Evolutionary conservation across 1,140 invertebrate species (phyloP), one percentile per base, ranked within the genome.

Genomic region (Drosophila insularis): DNA sequence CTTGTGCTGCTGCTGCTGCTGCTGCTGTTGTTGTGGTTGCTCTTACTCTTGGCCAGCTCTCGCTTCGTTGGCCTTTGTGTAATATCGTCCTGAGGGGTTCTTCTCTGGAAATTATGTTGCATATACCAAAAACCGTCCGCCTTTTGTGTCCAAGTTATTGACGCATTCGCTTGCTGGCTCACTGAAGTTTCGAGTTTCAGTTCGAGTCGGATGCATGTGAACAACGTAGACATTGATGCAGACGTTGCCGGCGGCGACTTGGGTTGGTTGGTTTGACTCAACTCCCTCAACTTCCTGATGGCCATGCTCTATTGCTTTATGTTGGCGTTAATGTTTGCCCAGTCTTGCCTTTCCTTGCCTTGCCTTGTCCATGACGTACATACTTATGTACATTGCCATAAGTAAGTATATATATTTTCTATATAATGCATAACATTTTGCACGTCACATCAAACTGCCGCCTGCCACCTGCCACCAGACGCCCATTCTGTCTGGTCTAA

Each of bases 391-490:
- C 31, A 23, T 63, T 32, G 50, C 43, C 14, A 21, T 50, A 37
- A 37, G 31, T 65, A 55, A 32, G 66, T 56, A 37, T 65, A 56
- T 14, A 46, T 56, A 62, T 61, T 68, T 72, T 78, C 64, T 76
- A 68, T 75, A 78, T 78, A 78, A 78, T 78, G 76, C 73, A 78
- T 72, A 75, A 78, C 63, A 75, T 67, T 78, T 78, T 64, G 68
- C 68, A 40, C 60, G 46, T 46, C 46, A 46, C 46, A 64, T 63
- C 53, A 63, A 39, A 19, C 23, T 50, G 43, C 11, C 23, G 6
- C 27, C 27, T 27, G 27, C 27, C 27, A 27, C 27, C 27, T 27
- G 27, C 27, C 27, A 13, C 19, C 8, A 8, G 27, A 35, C 2
- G 8, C 54, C 61, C 32, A 11, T 40, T 13, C 55, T 39, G 31